phyloP scores from a whole-genome alignment of 2,888 invertebrate species.

The Girardia tigrina region DNA sequence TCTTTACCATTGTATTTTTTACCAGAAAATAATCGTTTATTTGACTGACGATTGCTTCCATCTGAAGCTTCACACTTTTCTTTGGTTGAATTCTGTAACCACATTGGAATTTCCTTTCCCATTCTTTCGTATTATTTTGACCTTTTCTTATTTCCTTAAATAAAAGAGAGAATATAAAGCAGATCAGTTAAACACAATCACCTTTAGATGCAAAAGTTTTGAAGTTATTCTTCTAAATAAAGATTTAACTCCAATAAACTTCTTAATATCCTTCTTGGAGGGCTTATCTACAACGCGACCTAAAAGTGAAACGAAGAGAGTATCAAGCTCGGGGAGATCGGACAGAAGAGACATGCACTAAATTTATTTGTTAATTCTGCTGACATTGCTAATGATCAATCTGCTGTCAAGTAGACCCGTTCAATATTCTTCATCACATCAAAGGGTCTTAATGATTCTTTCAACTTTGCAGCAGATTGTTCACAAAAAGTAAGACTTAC shows the following conservation, averaged over 20 bases:
- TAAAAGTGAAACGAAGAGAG: slow-evolving; percentile 39
- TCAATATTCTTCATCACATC: no score
- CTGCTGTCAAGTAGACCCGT: neutral
- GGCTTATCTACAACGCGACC: slow-evolving; percentile 42
- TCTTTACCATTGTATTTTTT: neutral
- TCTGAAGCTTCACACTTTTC: slow-evolving; percentile 26
- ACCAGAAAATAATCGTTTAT: slow-evolving; percentile 30
- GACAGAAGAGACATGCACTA: neutral
- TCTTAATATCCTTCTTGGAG: slow-evolving; percentile 39
- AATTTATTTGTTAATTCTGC: neutral
- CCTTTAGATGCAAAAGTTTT: no score
- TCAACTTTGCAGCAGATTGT: neutral
- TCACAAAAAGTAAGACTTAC: slow-evolving; percentile 31
- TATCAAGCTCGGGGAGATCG: neutral
- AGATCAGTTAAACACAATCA: no score
- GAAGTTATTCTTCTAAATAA: slow-evolving; percentile 1
- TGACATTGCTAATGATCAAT: neutral
- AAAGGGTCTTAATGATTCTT: no score
- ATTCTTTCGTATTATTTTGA: neutral
- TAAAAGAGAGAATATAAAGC: no score
- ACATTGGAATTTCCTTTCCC: slow-evolving; percentile 32
- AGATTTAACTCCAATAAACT: slow-evolving; percentile 16
- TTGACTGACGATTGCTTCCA: slow-evolving; percentile 24
- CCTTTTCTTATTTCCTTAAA: neutral
- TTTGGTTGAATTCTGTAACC: slow-evolving; percentile 21